A percentile compares a stretch with the other conserved stretches of the same genome.
Conservation (phyloP, 2,888 invertebrate species). For the Pherbina coryleti region DNA sequence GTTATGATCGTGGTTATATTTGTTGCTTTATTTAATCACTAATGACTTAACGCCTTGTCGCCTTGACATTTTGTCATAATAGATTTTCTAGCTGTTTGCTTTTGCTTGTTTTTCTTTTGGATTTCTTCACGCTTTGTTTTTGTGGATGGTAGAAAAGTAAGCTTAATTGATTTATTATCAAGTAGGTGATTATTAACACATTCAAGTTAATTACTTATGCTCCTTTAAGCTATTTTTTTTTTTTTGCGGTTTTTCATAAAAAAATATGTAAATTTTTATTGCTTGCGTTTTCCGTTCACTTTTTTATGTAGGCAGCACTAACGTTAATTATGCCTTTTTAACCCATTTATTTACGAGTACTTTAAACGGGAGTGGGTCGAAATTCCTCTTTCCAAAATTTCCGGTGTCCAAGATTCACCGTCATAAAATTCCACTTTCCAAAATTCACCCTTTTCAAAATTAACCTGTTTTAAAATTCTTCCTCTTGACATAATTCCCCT, state of each 20-base stretch:
- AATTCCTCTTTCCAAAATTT: too few relatives aligned
- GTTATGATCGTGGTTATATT: not conserved
- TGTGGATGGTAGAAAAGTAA: not conserved
- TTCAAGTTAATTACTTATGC: not conserved
- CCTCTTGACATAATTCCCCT: too few relatives aligned
- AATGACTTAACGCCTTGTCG: conserved; percentile 23
- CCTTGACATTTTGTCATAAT: conserved; percentile 24
- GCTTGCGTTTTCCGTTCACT: too few relatives aligned
- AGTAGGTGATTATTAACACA: not conserved
- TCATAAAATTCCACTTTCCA: too few relatives aligned
- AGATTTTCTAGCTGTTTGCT: conserved; percentile 1
- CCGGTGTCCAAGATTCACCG: too few relatives aligned
- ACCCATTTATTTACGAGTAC: too few relatives aligned
- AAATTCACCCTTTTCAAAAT: too few relatives aligned
- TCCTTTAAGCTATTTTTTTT: not conserved
- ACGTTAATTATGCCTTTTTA: too few relatives aligned
- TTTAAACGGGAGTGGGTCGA: too few relatives aligned
- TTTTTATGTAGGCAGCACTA: too few relatives aligned
- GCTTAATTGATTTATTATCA: conserved; percentile 4
- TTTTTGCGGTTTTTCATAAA: not conserved
- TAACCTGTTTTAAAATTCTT: too few relatives aligned
- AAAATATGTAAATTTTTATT: too few relatives aligned
- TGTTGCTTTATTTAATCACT: conserved; percentile 24
- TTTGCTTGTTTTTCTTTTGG: not conserved
- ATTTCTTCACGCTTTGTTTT: not conserved